These are phyloP conservation scores for Molothrus aeneus DNA, from an alignment of 2,797 vertebrate species.

Conservation along the genomic window DNA sequence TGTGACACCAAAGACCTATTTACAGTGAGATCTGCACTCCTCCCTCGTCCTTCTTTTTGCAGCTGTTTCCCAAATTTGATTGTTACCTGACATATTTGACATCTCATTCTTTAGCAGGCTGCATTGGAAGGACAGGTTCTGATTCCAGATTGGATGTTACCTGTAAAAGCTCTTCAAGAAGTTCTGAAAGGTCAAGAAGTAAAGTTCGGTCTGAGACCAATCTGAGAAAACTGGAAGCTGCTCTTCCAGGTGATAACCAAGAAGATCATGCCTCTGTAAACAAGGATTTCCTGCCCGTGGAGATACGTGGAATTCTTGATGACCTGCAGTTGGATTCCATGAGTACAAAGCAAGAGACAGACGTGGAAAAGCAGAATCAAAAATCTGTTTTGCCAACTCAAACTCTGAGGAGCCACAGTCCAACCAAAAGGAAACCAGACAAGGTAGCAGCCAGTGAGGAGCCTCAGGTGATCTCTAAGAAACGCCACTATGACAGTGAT, in stretches of 20 bases:
- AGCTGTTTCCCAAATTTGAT: neutral
- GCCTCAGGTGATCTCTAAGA: slow-evolving; percentile 80
- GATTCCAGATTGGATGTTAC: slow-evolving; percentile 72
- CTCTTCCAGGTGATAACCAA: slow-evolving; percentile 51
- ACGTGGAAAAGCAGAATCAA: slow-evolving; percentile 64
- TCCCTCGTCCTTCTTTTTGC: neutral
- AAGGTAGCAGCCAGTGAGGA: slow-evolving; percentile 72
- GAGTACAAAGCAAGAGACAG: slow-evolving; percentile 66
- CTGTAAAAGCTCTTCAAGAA: slow-evolving; percentile 54
- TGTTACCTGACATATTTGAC: neutral
- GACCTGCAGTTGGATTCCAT: slow-evolving; percentile 87
- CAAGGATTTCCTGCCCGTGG: slow-evolving; percentile 84
- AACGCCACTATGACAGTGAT: slow-evolving; percentile 92
- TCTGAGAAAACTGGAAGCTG: slow-evolving; percentile 60
- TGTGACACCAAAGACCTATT: neutral
- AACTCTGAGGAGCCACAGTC: slow-evolving; percentile 84
- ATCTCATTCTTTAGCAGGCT: slow-evolving; percentile 42
- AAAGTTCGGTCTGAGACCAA: slow-evolving; percentile 68
- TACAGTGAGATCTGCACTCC: neutral
- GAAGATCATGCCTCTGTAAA: slow-evolving; percentile 70
- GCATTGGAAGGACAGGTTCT: slow-evolving; percentile 73
- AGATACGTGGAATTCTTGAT: slow-evolving; percentile 91
- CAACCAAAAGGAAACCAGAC: slow-evolving; percentile 78
- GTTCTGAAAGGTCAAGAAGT: slow-evolving; percentile 69
- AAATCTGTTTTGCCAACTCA: slow-evolving; percentile 54